Evolutionary conservation across 1,140 invertebrate genomes (phyloP), one percentile per base, ranked within the genome.

Genomic region (Drosophila ananassae): DNA sequence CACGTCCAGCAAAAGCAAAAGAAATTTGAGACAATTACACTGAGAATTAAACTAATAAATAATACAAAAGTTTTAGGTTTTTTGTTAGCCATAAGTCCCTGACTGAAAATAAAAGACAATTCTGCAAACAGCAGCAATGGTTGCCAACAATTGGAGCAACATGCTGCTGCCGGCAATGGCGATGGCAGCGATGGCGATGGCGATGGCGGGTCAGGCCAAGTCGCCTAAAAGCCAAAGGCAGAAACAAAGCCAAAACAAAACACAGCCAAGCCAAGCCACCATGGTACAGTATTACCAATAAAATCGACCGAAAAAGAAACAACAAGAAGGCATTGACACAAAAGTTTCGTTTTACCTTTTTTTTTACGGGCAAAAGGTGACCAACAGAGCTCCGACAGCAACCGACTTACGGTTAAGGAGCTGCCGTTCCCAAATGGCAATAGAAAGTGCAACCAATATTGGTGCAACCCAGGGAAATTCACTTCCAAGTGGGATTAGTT

Each of bases 321-420:
- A 44, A 67, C 64, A 53, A 60, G 63, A 83, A 80, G 54, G 58
- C 75, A 82, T 78, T 78, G 78, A 78, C 82, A 85, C 75, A 87
- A 81, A 81, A 82, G 59, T 68, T 78, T 75, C 63, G 61, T 61
- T 74, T 47, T 13, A 17, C 41, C 13, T 39, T 39, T 17, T 17
- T 44, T 41, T 44, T 85, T 77, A 77, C 81, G 48, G 34, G 63
- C 61, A 72, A 87, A 85, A 81, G 64, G 82, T 73, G 64, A 75
- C 44, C 55, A 41, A 13, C 41, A 44, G 17, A 44, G 7, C 46
- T 68, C 62, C 59, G 37, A 55, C 71, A 46, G 75, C 53, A 53
- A 77, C 75, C 52, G 56, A 71, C 67, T 79, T 66, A 73, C 30
- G 46, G 51, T 56, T 10, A 55, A 74, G 63, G 77, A 67, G 50